phyloP scores from a whole-genome alignment of 2,888 invertebrate genomes.

The Rambutsinella grinnellia region DNA sequence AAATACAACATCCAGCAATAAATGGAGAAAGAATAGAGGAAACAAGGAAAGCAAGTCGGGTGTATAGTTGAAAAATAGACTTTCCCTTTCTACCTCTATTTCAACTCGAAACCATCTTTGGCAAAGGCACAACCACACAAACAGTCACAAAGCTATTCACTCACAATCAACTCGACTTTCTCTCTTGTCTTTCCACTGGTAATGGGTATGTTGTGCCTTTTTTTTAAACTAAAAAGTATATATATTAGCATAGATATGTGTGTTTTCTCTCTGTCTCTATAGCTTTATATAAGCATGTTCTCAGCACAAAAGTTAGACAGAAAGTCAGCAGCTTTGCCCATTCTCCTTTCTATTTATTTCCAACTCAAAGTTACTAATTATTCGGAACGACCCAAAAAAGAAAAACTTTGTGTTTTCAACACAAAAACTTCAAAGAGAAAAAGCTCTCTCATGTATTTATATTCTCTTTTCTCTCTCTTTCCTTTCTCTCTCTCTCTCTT shows the following conservation, averaged over 20 bases:
- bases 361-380: slow-evolving; percentile 66
- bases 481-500: slow-evolving; percentile 29
- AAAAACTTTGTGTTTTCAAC: slow-evolving; percentile 62
- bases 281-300: no score
- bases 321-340: not conserved
- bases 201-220: slow-evolving; percentile 31
- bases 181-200: slow-evolving; percentile 18
- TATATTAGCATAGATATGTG: not conserved
- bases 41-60: not conserved
- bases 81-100: not conserved
- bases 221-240: not conserved
- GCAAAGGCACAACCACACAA: not conserved
- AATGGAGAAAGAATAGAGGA: no score
- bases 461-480: slow-evolving; percentile 58
- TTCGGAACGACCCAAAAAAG: slow-evolving; percentile 66
- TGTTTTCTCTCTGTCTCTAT: no score
- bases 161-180: slow-evolving; percentile 13
- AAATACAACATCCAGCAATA: no score
- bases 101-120: not conserved
- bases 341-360: slow-evolving; percentile 31
- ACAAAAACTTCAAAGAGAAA: slow-evolving; percentile 66
- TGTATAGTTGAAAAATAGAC: not conserved
- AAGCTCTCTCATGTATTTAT: slow-evolving; percentile 60
- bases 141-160: not conserved
- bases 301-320: not conserved